Conservation (phyloP, 2,888 invertebrate species). For the Ditula angustiorana region DNA sequence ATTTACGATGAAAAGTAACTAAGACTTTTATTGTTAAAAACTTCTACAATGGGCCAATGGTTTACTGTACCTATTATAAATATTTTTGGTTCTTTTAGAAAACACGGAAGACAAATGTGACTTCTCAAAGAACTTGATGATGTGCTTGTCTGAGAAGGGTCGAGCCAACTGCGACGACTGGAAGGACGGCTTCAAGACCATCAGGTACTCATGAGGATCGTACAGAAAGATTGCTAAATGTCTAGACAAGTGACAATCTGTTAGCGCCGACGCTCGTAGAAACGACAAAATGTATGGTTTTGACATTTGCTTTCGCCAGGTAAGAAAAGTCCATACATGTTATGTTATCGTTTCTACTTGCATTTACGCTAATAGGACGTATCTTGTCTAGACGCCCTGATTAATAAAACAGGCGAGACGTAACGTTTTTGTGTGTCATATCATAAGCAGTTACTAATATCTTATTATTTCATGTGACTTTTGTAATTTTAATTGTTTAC, state of each 20-base stretch:
- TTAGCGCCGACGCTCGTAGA: no score
- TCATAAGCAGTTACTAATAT: no score
- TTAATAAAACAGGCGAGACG: background rate
- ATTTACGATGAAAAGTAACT: no score
- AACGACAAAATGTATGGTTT: no score
- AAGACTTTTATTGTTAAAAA: background rate
- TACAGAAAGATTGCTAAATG: background rate
- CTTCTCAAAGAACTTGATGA: conserved; percentile 87
- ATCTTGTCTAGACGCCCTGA: background rate
- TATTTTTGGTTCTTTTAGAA: conserved; percentile 64
- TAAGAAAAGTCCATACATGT: no score
- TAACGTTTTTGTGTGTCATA: conserved; percentile 16
- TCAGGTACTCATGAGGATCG: conserved; percentile 18
- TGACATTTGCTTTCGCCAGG: no score
- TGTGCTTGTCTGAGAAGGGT: conserved; percentile 90
- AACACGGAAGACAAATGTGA: conserved; percentile 87
- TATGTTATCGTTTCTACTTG: background rate
- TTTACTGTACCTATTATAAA: background rate
- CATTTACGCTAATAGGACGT: no score
- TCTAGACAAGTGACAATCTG: background rate
- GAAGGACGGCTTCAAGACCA: conserved; percentile 78
- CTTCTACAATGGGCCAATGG: no score
- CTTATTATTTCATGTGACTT: conserved; percentile 6
- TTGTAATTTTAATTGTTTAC: background rate
- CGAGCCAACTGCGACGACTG: conserved; percentile 91